Base-by-base conservation (phyloP, 92 coral and sea anemone genomes). In the Epizoanthus scotinus region DNA sequence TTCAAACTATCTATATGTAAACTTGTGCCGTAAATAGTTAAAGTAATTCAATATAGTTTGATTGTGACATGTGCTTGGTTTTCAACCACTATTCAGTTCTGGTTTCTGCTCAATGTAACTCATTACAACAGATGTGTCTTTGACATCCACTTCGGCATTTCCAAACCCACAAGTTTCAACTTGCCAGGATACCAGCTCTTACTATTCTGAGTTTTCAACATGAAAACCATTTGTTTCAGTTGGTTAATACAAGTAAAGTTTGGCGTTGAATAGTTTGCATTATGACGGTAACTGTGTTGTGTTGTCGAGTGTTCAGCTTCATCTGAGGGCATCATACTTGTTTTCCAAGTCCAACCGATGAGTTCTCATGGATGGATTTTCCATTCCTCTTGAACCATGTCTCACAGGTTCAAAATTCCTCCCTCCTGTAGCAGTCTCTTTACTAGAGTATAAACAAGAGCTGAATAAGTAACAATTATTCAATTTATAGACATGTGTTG, bases 301-400 rank as follows among this genome's bases (percentile, higher is more conserved):
- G 31, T 47, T 27, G 44, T 28, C 22, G 13, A 25, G 42, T 20
- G 42, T 57, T 67, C 84, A 92, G 69, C 91, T 90, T 77, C 92
- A 85, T 78, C 98, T 87, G 59, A 95, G 86, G 44, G 98, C 99
- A 58, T 94, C 98, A 73, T 83, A 95, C 81, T 95, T 95, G 87
- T 95, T 95, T 72, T 86, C 99, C 79, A 95, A 84, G 79, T 94
- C 96, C 47, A 95, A 84, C 40, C 74, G 89, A 68, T 93, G 94
- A 40, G 94, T 82, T 42, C 97, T 84, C 52, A 89, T 89, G 20
- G 92, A 78, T 61, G 97, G 94, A 81, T 90, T 91, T 29, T 91
- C 98, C 49, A 73, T 70, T 28, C 91, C 83, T 14, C 99, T 78
- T 63, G 93, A 90, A 20, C 99, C 99, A 89, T 91, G 98, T 73